A percentile compares a stretch with the other conserved stretches of the same genome.
Evolutionary conservation across 2,888 invertebrate species (phyloP).

Genomic region (Syritta pipiens): DNA sequence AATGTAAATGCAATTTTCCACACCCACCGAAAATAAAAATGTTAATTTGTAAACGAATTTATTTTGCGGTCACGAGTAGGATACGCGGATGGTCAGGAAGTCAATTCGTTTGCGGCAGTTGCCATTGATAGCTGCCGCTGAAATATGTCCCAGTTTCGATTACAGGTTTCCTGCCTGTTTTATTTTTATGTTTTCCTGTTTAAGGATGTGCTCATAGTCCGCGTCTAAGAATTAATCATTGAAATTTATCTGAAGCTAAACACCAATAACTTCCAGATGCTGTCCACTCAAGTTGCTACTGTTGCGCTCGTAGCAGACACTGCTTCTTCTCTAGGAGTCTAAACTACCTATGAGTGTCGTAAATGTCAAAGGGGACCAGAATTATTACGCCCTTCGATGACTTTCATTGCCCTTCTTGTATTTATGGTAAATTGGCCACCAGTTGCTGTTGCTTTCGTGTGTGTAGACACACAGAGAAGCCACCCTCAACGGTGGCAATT

Average conservation of each 20-base stretch:
- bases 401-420: conserved; percentile 61
- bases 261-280: conserved; percentile 57
- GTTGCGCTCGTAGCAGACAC: conserved; percentile 15
- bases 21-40: neutral
- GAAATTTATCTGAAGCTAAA: conserved; percentile 25
- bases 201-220: too few species aligned
- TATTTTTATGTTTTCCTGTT: too few species aligned
- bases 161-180: neutral
- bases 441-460: conserved; percentile 37
- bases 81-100: neutral
- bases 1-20: conserved; percentile 8
- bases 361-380: conserved; percentile 54
- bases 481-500: neutral
- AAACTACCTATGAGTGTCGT: conserved; percentile 56
- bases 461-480: too few species aligned
- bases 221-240: conserved; percentile 20
- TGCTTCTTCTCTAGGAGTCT: conserved; percentile 35
- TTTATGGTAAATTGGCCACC: conserved; percentile 62
- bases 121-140: neutral
- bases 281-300: conserved; percentile 37
- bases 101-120: conserved; percentile 9
- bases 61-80: conserved; percentile 19
- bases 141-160: neutral
- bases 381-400: conserved; percentile 63
- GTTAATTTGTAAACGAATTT: conserved; percentile 6